A percentile compares a stretch with the other conserved stretches of the same genome.
Conservation (phyloP, 2,113 vertebrate genomes). For the Pica pica region DNA sequence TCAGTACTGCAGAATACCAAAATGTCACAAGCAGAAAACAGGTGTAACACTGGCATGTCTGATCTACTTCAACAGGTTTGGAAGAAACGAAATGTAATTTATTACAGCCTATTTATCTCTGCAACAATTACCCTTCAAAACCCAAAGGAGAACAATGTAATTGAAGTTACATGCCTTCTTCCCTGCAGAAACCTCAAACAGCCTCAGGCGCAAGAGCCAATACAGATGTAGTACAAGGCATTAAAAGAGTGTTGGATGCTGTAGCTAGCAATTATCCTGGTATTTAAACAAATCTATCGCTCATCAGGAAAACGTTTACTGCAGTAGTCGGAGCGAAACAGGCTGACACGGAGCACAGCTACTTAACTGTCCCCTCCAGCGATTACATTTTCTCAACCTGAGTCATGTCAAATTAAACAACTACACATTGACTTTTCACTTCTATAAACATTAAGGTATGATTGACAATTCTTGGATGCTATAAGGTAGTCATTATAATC, state of each 20-base stretch:
- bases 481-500: slow-evolving; percentile 23
- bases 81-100: slow-evolving; percentile 47
- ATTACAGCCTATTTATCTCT: slow-evolving; percentile 69
- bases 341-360: slow-evolving; percentile 75
- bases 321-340: slow-evolving; percentile 69
- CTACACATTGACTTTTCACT: slow-evolving; percentile 78
- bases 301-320: slow-evolving; percentile 80
- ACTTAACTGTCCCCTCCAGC: slow-evolving; percentile 81
- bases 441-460: slow-evolving; percentile 74
- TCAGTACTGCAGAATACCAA: slow-evolving; percentile 14
- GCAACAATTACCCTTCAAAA: slow-evolving; percentile 76
- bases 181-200: slow-evolving; percentile 69
- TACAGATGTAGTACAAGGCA: slow-evolving; percentile 89
- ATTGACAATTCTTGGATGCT: slow-evolving; percentile 72
- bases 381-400: slow-evolving; percentile 69
- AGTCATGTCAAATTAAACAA: slow-evolving; percentile 81
- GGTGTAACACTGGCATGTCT: slow-evolving; percentile 23
- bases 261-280: slow-evolving; percentile 84
- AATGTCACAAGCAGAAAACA: slow-evolving; percentile 39
- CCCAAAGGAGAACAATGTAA: slow-evolving; percentile 66
- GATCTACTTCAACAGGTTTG: slow-evolving; percentile 55
- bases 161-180: slow-evolving; percentile 66
- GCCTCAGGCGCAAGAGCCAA: slow-evolving; percentile 88
- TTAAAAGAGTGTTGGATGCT: slow-evolving; percentile 72
- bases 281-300: slow-evolving; percentile 88